phyloP scores from a whole-genome alignment of 2,113 vertebrate species.

The Bubo scandiacus region DNA sequence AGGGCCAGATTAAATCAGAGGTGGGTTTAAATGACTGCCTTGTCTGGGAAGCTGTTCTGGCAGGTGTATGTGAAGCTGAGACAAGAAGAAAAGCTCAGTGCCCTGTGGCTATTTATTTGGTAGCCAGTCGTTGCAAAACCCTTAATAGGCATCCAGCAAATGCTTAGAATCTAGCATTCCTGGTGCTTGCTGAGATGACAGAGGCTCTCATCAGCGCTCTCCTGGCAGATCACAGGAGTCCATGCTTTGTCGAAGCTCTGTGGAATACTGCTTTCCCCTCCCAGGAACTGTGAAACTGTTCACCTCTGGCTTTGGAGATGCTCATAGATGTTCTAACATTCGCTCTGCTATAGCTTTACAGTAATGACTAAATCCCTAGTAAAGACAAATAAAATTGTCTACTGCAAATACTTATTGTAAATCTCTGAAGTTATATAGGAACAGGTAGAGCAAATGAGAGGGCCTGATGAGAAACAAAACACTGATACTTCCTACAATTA shows the following conservation, averaged over 20 bases:
- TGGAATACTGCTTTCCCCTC: background rate
- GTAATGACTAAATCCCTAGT: background rate
- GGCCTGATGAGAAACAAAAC: background rate
- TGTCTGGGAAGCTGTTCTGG: constrained; percentile 42
- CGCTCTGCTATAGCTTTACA: background rate
- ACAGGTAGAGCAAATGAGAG: background rate
- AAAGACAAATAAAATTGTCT: background rate
- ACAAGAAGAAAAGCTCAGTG: constrained; percentile 20
- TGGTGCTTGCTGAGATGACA: constrained; percentile 27
- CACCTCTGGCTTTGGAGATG: background rate
- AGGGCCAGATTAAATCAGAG: constrained; percentile 34
- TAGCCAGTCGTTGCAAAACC: constrained; percentile 17
- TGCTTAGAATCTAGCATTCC: background rate
- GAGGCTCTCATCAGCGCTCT: background rate
- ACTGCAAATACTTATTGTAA: background rate
- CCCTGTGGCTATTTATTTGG: constrained; percentile 61
- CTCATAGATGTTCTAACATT: background rate
- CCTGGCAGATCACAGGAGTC: background rate
- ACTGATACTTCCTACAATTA: background rate
- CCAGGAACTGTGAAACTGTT: background rate
- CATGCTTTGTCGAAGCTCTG: background rate
- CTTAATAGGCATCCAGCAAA: background rate
- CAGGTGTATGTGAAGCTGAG: constrained; percentile 2
- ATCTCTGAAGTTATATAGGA: background rate
- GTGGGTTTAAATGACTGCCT: constrained; percentile 2